Conservation (phyloP, 2,113 vertebrate genomes). For the Myodes glareolus region DNA sequence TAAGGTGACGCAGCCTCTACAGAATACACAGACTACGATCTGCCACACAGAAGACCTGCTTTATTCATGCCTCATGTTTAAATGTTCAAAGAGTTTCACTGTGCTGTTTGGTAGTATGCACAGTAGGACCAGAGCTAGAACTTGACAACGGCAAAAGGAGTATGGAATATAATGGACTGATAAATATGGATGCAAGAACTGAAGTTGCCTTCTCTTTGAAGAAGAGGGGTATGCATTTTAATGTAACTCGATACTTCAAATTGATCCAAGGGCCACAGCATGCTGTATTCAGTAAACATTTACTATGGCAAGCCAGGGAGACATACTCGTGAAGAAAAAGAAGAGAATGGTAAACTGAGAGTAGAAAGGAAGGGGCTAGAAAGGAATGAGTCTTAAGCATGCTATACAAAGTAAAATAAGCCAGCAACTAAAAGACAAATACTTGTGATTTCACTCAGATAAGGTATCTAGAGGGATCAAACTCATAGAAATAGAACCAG, state of each 20-base stretch:
- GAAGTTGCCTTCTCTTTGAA: background rate
- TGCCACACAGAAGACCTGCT: background rate
- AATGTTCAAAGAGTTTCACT: background rate
- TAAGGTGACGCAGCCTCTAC: background rate
- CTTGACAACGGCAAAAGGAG: conserved; percentile 23
- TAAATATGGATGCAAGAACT: conserved; percentile 20
- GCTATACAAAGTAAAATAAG: background rate
- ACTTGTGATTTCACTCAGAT: background rate
- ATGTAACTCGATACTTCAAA: conserved; percentile 38
- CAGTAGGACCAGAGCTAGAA: background rate
- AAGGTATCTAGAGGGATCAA: background rate
- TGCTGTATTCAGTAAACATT: background rate
- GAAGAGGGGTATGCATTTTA: background rate
- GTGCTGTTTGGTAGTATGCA: background rate
- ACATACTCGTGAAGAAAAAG: background rate
- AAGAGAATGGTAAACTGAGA: background rate
- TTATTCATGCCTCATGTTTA: background rate
- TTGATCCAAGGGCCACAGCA: background rate
- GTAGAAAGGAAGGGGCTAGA: background rate
- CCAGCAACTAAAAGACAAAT: background rate
- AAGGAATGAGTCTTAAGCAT: background rate
- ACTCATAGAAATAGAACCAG: background rate
- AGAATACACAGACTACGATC: background rate
- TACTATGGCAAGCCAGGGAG: conserved; percentile 4
- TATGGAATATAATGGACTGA: background rate